Evolutionary conservation across 2,888 invertebrate genomes (phyloP).

Genomic region (Spisula subtruncata): DNA sequence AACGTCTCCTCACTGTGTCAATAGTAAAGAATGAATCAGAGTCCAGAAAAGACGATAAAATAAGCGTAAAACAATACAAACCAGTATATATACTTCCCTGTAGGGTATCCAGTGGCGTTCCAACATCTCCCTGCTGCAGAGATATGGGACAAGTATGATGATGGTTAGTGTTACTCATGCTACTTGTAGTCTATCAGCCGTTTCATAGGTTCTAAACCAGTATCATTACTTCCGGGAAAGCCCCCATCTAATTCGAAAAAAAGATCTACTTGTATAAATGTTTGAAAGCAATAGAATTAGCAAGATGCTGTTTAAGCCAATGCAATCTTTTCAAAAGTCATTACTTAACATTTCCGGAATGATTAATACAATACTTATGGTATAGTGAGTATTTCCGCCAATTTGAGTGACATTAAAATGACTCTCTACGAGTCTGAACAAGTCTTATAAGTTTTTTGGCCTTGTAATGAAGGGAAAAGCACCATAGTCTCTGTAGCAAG

Average conservation of each 20-base stretch:
- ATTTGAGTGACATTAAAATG: neutral
- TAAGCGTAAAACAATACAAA: neutral
- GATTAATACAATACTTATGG: neutral
- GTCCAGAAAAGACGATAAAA: neutral
- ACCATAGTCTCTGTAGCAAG: neutral
- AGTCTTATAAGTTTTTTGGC: neutral
- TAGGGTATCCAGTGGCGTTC: neutral
- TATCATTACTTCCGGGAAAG: neutral
- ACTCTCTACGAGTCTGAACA: neutral
- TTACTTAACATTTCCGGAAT: neutral
- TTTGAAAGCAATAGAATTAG: neutral
- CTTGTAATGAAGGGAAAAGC: neutral
- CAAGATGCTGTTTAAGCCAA: neutral
- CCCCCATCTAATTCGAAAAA: constrained; percentile 5
- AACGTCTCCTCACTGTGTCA: neutral
- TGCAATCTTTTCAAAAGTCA: neutral
- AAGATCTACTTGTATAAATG: neutral
- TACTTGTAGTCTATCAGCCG: neutral
- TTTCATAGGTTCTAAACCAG: neutral
- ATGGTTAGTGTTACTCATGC: neutral
- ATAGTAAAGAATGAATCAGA: neutral
- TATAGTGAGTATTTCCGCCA: constrained; percentile 1
- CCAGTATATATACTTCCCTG: neutral
- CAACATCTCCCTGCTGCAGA: neutral
- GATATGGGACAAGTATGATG: neutral